A percentile compares a stretch with the other conserved stretches of the same genome.
These are phyloP conservation scores for Leptinotarsa haldemani DNA, from an alignment of 2,888 invertebrate species.

Conservation along the genomic window DNA sequence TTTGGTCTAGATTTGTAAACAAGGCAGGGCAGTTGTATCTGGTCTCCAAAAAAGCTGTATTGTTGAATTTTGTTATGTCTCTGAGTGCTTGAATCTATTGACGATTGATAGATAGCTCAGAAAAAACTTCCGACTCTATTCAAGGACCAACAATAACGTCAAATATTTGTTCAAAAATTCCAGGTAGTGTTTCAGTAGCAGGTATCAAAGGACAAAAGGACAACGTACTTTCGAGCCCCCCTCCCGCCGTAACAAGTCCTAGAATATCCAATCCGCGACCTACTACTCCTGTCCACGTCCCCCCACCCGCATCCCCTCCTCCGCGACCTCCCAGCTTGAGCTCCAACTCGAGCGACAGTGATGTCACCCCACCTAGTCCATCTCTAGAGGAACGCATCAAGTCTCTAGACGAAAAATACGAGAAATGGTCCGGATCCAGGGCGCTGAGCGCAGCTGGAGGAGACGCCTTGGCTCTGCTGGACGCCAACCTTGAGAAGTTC, in stretches of 20 bases:
- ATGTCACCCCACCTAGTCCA: conserved; percentile 72
- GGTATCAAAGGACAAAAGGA: conserved; percentile 65
- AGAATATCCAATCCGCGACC: conserved; percentile 62
- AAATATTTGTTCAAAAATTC: not conserved
- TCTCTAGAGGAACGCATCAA: conserved; percentile 92
- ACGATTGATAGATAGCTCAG: no score
- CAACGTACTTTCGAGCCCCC: conserved; percentile 59
- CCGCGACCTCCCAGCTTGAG: conserved; percentile 81
- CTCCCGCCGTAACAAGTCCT: conserved; percentile 68
- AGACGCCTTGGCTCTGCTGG: conserved; percentile 68
- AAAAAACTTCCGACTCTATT: not conserved
- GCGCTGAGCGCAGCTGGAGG: conserved; percentile 71
- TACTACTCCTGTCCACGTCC: conserved; percentile 58
- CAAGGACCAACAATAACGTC: not conserved
- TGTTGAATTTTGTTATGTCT: no score
- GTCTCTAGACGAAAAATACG: conserved; percentile 92
- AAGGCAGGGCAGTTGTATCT: no score
- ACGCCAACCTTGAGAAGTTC: conserved; percentile 69
- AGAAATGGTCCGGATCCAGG: conserved; percentile 84
- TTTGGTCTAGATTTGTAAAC: no score
- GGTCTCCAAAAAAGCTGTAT: no score
- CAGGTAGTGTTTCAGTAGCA: conserved; percentile 61
- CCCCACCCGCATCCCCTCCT: conserved; percentile 73
- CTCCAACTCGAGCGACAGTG: conserved; percentile 70
- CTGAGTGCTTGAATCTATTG: no score